Percentiles rank a stretch among this genome's conserved stretches.
Evolutionary conservation across 64 coral and sea anemone genomes (phyloP).

Genomic region (Cladopsammia gracilis): DNA sequence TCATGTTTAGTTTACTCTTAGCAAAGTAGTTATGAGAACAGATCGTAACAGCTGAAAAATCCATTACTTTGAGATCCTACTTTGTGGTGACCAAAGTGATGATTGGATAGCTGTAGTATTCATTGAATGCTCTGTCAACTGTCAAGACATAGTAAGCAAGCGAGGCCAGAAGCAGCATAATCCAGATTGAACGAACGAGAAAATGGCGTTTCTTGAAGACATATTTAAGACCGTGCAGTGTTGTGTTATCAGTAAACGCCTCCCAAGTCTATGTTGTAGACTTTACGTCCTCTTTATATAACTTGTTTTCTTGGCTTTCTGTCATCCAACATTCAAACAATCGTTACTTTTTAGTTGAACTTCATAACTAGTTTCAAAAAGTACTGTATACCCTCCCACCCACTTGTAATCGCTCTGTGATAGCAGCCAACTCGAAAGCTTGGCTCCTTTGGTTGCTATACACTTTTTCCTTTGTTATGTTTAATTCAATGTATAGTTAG

Average conservation of each 20-base stretch:
- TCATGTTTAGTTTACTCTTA: background rate
- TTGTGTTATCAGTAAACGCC: slow-evolving; percentile 65
- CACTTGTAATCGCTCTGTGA: too few species aligned
- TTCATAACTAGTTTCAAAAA: too few species aligned
- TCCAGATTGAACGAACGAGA: slow-evolving; percentile 26
- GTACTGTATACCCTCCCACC: too few species aligned
- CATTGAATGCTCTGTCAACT: slow-evolving; percentile 36
- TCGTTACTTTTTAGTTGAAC: too few species aligned
- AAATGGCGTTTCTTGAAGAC: slow-evolving; percentile 51
- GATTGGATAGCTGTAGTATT: slow-evolving; percentile 69
- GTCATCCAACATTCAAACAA: too few species aligned
- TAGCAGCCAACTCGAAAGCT: too few species aligned
- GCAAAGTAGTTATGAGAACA: slow-evolving; percentile 53
- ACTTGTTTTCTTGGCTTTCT: too few species aligned
- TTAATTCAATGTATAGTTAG: too few species aligned
- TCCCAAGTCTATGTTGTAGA: slow-evolving; percentile 45
- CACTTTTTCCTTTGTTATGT: too few species aligned
- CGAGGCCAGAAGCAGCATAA: slow-evolving; percentile 41
- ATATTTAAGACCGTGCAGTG: slow-evolving; percentile 68
- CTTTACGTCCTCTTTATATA: background rate
- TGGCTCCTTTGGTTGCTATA: too few species aligned
- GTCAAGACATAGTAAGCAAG: slow-evolving; percentile 14
- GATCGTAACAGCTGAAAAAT: slow-evolving; percentile 70
- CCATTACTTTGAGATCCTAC: background rate
- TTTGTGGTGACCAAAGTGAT: slow-evolving; percentile 52